Evolutionary conservation across 1,140 invertebrate species (phyloP), one percentile per base, ranked within the genome.

Genomic region (Arctopsyche grandis): DNA sequence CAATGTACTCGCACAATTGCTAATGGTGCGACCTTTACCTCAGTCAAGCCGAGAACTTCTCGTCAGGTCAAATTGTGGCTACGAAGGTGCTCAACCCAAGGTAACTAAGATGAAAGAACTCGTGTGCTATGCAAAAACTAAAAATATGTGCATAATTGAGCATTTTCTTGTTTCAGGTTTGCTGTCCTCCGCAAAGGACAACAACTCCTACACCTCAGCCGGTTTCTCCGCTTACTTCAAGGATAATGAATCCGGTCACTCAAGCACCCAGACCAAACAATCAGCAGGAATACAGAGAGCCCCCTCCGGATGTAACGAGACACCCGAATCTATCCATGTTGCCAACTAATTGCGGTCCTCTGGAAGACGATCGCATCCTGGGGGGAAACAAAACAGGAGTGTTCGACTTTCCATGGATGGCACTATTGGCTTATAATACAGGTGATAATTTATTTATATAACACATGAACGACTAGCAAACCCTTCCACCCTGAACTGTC

Each of bases 381-480:
- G 89, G 90, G 10, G 92, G 91, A 0, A 89, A 90, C 22, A 87
- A 87, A 79, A 91, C 92, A 0, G 84, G 84, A 0, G 79, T 93
- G 0, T 52, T 26, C 14, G 63, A 66, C 14, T 66, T 26, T 66
- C 63, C 63, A 9, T 66, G 63, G 63, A 66, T 66, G 63, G 63
- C 63, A 12, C 22, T 66, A 1, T 66, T 66, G 14, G 5, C 63
- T 3, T 66, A 66, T 22, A 19, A 66, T 22, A 21, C 58, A 60
- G 5, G 58, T 60, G 3, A 52, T 3, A 14, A 52, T 12, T 52
- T 5, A 52, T 5, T 52, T 12, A 52, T 52, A 14, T 16, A 52
- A 52, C 3, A 52, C 48, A 38, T 1, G 7, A 38, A 7, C 29
- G 7, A 4, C 7, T 38, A n/a, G n/a, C n/a, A n/a, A n/a, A n/a